Percentiles rank a stretch among this genome's conserved stretches.
phyloP scores from a whole-genome alignment of 2,113 vertebrate species.

The Stomatorhinus ivindoensis region DNA sequence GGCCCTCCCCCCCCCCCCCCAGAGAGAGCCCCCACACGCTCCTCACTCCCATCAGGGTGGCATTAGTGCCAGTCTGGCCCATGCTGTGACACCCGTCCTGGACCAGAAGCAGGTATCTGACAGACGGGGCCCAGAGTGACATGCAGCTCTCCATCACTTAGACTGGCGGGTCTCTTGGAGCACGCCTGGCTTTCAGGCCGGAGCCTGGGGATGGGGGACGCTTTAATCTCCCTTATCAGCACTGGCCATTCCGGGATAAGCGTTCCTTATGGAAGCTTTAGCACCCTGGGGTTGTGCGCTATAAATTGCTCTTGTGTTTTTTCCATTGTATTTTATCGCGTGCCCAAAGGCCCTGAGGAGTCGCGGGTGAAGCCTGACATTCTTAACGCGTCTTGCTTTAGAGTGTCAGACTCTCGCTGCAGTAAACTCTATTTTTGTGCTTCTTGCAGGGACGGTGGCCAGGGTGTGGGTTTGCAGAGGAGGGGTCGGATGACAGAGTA shows the following conservation, averaged over 20 bases:
- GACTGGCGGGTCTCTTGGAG: background rate
- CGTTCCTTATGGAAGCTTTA: background rate
- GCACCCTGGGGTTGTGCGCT: background rate
- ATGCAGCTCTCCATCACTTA: background rate
- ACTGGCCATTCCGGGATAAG: background rate
- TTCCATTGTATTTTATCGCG: background rate
- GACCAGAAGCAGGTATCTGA: background rate
- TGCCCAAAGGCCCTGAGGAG: background rate
- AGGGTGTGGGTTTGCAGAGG: background rate
- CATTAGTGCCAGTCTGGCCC: background rate
- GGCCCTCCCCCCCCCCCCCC: no score
- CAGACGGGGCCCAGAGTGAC: background rate
- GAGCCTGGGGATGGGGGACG: background rate
- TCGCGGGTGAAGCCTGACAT: conserved; percentile 22
- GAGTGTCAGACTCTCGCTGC: conserved; percentile 5
- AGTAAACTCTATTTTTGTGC: conserved; percentile 8
- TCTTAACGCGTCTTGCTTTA: conserved; percentile 26
- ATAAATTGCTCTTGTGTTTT: conserved; percentile 6
- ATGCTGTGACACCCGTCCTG: background rate
- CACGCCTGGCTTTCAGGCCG: background rate
- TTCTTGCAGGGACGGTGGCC: background rate
- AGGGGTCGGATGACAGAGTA: background rate
- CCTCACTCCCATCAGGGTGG: background rate
- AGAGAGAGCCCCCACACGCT: background rate
- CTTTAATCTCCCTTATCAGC: background rate